Conservation (phyloP, 2,888 invertebrate species). For the Eristalis intricaria region DNA sequence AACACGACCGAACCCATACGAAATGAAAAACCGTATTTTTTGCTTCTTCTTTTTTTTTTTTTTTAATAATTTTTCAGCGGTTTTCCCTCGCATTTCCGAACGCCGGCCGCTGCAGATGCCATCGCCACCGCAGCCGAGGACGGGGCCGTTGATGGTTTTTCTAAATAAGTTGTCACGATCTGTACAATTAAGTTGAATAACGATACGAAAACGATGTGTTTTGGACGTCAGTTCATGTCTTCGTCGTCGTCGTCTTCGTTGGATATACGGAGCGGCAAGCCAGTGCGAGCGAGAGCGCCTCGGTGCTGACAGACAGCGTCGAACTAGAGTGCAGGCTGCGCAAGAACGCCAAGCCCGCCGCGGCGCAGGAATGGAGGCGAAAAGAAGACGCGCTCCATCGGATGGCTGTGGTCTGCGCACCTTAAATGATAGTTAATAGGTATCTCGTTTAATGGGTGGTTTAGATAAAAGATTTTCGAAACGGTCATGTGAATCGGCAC, state of each 20-base stretch:
- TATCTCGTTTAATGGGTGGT: conserved; percentile 68
- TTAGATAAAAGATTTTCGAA: conserved; percentile 62
- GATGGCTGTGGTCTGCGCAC: background rate
- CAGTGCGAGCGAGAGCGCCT: conserved; percentile 48
- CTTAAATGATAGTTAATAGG: conserved; percentile 67
- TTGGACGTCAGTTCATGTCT: conserved; percentile 64
- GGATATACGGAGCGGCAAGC: background rate
- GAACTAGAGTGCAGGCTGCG: conserved; percentile 55
- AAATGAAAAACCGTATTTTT: conserved; percentile 18
- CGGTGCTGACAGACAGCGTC: conserved; percentile 55
- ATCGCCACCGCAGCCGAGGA: background rate
- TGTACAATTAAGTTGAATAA: conserved; percentile 71
- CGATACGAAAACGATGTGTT: conserved; percentile 71
- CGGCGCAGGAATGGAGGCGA: background rate
- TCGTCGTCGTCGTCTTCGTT: conserved; percentile 48
- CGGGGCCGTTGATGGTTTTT: conserved; percentile 32
- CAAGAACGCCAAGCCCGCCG: conserved; percentile 6
- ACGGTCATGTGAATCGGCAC: conserved; percentile 70
- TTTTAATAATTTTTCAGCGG: conserved; percentile 51
- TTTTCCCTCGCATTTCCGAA: conserved; percentile 8
- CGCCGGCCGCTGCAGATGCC: background rate
- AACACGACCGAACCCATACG: conserved; percentile 39
- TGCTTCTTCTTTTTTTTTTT: background rate
- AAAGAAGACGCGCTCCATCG: conserved; percentile 50
- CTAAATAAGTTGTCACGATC: conserved; percentile 72